phyloP scores from a whole-genome alignment of 2,797 vertebrate species.

The Echeneis naucrates region DNA sequence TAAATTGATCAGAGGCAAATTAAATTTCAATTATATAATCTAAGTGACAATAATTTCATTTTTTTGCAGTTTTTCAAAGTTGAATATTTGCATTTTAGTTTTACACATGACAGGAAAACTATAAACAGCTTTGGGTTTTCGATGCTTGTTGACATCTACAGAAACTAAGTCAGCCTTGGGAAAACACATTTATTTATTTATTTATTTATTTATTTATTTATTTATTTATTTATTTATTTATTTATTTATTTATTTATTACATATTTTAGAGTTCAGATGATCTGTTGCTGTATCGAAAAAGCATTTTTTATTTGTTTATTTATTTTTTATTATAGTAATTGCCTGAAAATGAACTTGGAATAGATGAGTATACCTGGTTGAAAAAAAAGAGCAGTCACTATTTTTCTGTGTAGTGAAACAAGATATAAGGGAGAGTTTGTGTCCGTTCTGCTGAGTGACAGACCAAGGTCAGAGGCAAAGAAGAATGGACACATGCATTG shows the following conservation, averaged over 20 bases:
- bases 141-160: background rate
- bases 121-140: background rate
- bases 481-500: slow-evolving; percentile 88
- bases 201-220: too few relatives aligned
- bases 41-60: background rate
- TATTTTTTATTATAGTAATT: too few relatives aligned
- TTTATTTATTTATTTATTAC: too few relatives aligned
- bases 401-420: slow-evolving; percentile 45
- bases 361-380: slow-evolving; percentile 10
- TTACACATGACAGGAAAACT: background rate
- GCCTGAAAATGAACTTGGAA: background rate
- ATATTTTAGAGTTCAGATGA: too few relatives aligned
- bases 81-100: background rate
- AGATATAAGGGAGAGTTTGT: slow-evolving; percentile 54
- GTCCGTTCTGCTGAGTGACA: slow-evolving; percentile 52
- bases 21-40: background rate
- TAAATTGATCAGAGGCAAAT: background rate
- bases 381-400: slow-evolving; percentile 20
- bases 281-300: too few relatives aligned
- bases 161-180: too few relatives aligned
- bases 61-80: background rate
- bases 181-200: too few relatives aligned
- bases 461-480: slow-evolving; percentile 74
- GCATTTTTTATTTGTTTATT: too few relatives aligned
- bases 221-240: too few relatives aligned